Evolutionary conservation across 2,113 vertebrate genomes (phyloP).

Genomic region (Puffinus mauretanicus): DNA sequence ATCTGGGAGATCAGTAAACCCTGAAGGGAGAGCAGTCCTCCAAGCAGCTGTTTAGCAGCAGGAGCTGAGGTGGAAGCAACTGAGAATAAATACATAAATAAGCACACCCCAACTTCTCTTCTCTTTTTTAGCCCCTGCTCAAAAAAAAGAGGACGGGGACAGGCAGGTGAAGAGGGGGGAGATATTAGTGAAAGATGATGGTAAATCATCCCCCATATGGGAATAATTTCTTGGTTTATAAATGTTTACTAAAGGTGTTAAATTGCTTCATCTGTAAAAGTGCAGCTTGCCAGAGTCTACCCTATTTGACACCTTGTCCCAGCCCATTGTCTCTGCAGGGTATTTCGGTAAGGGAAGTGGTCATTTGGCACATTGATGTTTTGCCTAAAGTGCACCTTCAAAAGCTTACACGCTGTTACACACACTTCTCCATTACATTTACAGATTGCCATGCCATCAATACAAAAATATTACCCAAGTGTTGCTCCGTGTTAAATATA

Average conservation of each 20-base stretch:
- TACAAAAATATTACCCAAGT: slow-evolving; percentile 36
- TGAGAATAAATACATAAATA: not conserved
- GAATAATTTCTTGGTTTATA: not conserved
- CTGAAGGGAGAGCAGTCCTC: slow-evolving; percentile 56
- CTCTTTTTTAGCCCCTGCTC: not conserved
- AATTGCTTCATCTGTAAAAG: not conserved
- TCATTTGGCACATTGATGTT: not conserved
- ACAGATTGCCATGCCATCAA: not conserved
- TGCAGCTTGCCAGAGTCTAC: not conserved
- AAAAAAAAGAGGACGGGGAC: not conserved
- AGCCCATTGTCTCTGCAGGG: not conserved
- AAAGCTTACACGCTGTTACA: not conserved
- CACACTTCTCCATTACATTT: not conserved
- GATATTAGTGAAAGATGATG: not conserved
- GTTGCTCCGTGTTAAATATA: not conserved
- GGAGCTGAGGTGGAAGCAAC: slow-evolving; percentile 37
- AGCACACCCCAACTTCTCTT: not conserved
- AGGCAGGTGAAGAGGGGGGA: not conserved
- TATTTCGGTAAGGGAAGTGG: not conserved
- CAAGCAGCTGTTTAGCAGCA: slow-evolving; percentile 68
- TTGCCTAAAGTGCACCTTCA: not conserved
- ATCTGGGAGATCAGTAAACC: slow-evolving; percentile 70
- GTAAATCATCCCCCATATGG: not conserved
- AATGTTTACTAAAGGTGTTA: not conserved
- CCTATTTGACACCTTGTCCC: not conserved